A percentile compares a stretch with the other conserved stretches of the same genome.
Evolutionary conservation across 1,140 invertebrate genomes (phyloP).

Genomic region (Neodiprion lecontei): DNA sequence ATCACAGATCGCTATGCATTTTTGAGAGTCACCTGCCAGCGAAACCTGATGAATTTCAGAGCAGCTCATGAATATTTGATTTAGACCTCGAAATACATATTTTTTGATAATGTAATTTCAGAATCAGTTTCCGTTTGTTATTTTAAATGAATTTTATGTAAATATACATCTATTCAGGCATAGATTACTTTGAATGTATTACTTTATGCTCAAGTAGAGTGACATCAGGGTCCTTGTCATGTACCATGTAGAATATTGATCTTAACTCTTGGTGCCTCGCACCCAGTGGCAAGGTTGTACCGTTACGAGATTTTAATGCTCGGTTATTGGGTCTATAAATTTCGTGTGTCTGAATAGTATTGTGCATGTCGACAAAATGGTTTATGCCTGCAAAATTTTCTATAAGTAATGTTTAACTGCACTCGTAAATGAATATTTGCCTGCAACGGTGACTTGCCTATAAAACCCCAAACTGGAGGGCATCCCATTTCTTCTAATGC

Average conservation of each 20-base stretch:
- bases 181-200: slow-evolving; percentile 5
- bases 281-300: slow-evolving; percentile 20
- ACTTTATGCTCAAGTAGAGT: slow-evolving; percentile 22
- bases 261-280: slow-evolving; percentile 29
- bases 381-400: slow-evolving; percentile 33
- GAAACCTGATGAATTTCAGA: slow-evolving; percentile 28
- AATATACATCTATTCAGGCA: too few relatives aligned
- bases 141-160: too few relatives aligned
- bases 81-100: background rate
- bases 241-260: slow-evolving; percentile 33
- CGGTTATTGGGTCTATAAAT: slow-evolving; percentile 27
- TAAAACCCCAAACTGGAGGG: slow-evolving; percentile 40
- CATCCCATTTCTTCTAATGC: slow-evolving; percentile 29
- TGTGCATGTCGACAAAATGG: slow-evolving; percentile 31
- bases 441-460: slow-evolving; percentile 20
- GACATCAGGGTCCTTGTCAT: slow-evolving; percentile 29
- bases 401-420: slow-evolving; percentile 1
- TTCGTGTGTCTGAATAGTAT: slow-evolving; percentile 28
- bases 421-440: background rate
- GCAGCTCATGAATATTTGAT: slow-evolving; percentile 18
- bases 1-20: slow-evolving; percentile 40
- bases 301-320: slow-evolving; percentile 13
- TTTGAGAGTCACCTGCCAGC: slow-evolving; percentile 32
- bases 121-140: background rate
- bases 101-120: background rate